Conservation (phyloP, 2,797 vertebrate species). For the Alauda arvensis region DNA sequence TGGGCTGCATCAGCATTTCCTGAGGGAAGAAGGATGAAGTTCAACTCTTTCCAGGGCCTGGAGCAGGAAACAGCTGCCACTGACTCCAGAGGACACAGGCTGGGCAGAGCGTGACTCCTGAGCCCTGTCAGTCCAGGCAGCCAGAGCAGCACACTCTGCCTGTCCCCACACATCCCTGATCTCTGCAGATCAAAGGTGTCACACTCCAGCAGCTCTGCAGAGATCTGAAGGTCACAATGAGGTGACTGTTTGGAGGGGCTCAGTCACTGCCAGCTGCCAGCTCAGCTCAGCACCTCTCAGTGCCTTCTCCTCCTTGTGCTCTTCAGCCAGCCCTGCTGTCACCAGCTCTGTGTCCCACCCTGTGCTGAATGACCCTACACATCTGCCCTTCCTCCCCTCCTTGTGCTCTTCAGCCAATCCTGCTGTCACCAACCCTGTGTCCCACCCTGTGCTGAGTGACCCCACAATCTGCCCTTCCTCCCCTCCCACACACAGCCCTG, state of each 20-base stretch:
- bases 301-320: neutral
- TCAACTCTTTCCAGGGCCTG: neutral
- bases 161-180: neutral
- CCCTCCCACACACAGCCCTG: neutral
- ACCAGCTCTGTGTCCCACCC: neutral
- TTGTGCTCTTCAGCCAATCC: no score
- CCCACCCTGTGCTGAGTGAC: no score
- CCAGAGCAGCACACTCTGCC: neutral
- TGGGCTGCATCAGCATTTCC: neutral
- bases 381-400: neutral
- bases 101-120: neutral
- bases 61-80: neutral
- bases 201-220: neutral
- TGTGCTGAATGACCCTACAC: neutral
- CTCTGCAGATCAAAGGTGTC: constrained; percentile 8
- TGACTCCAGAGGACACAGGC: neutral
- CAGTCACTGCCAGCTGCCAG: neutral
- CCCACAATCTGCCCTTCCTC: no score
- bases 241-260: neutral
- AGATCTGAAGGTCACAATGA: neutral
- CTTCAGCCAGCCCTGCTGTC: neutral
- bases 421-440: no score
- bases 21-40: neutral
- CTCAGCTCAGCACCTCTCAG: neutral
- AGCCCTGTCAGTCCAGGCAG: neutral